Evolutionary conservation across 2,113 vertebrate genomes (phyloP).

Genomic region (Colistium nudipinnis): DNA sequence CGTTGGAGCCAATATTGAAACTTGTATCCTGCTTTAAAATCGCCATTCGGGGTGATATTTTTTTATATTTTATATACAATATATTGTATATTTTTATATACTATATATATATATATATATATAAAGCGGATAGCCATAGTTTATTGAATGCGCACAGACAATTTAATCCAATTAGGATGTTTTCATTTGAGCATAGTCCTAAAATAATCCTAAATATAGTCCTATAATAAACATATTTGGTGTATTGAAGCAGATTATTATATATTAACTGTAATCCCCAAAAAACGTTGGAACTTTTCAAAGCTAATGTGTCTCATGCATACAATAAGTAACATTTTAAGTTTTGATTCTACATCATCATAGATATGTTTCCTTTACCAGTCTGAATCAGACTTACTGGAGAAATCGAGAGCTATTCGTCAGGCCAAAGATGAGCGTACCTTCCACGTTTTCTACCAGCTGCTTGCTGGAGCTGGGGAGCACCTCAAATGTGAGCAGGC

Average conservation of each 20-base stretch:
- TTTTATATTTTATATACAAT: too few relatives aligned
- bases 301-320: background rate
- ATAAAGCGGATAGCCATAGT: background rate
- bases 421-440: constrained; percentile 98
- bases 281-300: background rate
- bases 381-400: constrained; percentile 87
- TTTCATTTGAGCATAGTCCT: background rate
- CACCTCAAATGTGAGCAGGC: constrained; percentile 91
- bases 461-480: constrained; percentile 93
- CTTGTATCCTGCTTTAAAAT: constrained; percentile 88
- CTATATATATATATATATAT: too few relatives aligned
- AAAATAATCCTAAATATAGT: too few relatives aligned
- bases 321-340: background rate
- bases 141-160: background rate
- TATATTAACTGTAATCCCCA: background rate
- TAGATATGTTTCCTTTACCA: constrained; percentile 78
- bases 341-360: background rate
- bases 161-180: background rate
- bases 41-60: too few relatives aligned
- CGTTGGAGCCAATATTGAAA: constrained; percentile 99
- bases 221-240: too few relatives aligned
- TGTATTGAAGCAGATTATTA: background rate
- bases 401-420: constrained; percentile 97
- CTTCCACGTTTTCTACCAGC: constrained; percentile 97
- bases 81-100: too few relatives aligned